A percentile compares a stretch with the other conserved stretches of the same genome.
phyloP scores from a whole-genome alignment of 2,797 vertebrate genomes.

The Betta splendens region DNA sequence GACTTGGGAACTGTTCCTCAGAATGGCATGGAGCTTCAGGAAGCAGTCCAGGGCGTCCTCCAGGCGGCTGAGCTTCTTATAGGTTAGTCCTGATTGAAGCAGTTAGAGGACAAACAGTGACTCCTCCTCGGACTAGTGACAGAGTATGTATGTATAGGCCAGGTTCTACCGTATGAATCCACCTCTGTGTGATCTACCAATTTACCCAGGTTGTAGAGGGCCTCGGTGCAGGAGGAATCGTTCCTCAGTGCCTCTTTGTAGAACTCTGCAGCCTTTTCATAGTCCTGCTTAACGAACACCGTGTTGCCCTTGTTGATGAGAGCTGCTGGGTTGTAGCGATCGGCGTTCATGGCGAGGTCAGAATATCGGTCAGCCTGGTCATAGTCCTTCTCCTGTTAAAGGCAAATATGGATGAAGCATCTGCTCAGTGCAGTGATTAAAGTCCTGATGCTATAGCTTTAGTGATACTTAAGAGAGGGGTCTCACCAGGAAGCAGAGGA shows the following conservation, averaged over 20 bases:
- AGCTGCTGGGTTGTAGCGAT: conserved; percentile 95
- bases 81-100: conserved; percentile 85
- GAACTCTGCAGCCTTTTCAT: conserved; percentile 94
- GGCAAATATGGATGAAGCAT: neutral
- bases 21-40: conserved; percentile 94
- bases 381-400: conserved; percentile 90
- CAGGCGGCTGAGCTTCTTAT: conserved; percentile 88
- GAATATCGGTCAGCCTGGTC: conserved; percentile 91
- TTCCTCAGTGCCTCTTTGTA: conserved; percentile 96
- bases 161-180: too few species aligned
- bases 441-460: neutral
- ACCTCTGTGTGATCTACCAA: neutral
- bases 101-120: neutral
- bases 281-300: conserved; percentile 88
- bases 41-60: conserved; percentile 96
- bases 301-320: conserved; percentile 97
- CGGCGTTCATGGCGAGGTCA: conserved; percentile 92
- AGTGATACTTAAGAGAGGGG: neutral
- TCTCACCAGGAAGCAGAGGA: conserved; percentile 92
- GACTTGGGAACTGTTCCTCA: conserved; percentile 91
- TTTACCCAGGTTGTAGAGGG: conserved; percentile 93
- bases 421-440: neutral
- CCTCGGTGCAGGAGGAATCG: conserved; percentile 96
- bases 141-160: too few species aligned
- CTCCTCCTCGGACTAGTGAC: too few species aligned